Evolutionary conservation across 2,113 vertebrate genomes (phyloP), one percentile per base, ranked within the genome.

Genomic region (Coryphaenoides rupestris): DNA sequence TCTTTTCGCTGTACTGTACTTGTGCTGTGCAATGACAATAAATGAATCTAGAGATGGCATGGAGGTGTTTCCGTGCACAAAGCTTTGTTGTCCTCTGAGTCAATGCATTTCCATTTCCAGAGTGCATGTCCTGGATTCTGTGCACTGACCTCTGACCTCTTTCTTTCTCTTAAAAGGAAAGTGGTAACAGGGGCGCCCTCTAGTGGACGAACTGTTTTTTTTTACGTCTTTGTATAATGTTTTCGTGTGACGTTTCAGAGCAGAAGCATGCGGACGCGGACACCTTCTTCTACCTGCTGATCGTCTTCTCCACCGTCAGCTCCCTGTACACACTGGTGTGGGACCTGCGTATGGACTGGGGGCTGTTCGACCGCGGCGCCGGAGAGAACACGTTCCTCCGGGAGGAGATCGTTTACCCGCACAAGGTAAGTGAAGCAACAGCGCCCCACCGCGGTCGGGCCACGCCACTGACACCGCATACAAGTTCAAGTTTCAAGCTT

Each of bases 311-410:
- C 61, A 86, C 90, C 67, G 88, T 97, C 91, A 98, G 95, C 87
- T 97, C 96, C 23, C 92, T 93, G 67, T 99, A 99, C 76, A 98
- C 96, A 0, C 95, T 99, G 53, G 96, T 97, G 84, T 99, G 97
- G 97, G 97, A 99, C 80, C 92, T 99, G 77, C 96, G 95, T 80
- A 99, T 99, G 97, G 97, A 99, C 87, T 99, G 97, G 97, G 96
- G 97, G 59, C 92, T 99, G 81, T 98, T 99, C 76, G 97, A 99
- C 85, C 93, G 92, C 24, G 95, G 95, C 21, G 97, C 97, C 10
- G 96, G 97, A 72, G 97, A 99, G 84, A 96, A 99, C 78, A 96
- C 93, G 70, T 98, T 99, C 82, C 93, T 99, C 72, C 90, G 97
- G 60, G 97, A 99, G 85, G 97, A 98, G 84, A 99, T 98, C 15